Conservation (phyloP, 1,140 invertebrate genomes). For the Lethocerus indicus region DNA sequence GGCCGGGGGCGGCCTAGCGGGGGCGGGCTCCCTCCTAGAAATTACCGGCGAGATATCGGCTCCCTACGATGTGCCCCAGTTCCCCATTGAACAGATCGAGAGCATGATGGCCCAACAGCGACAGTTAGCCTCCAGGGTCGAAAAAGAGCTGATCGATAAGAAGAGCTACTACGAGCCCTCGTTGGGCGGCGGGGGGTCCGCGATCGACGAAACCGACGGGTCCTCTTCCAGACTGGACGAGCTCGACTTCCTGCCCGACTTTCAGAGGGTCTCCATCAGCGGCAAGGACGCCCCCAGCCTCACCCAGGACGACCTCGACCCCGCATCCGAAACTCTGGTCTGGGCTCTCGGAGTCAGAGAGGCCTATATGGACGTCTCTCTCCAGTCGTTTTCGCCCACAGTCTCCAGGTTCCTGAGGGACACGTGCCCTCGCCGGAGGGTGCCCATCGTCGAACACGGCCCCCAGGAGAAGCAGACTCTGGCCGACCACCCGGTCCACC, state of each 20-base stretch:
- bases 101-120: conserved; percentile 78
- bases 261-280: conserved; percentile 74
- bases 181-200: conserved; percentile 27
- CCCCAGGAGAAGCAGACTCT: background rate
- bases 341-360: conserved; percentile 73
- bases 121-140: conserved; percentile 54
- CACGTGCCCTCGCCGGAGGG: too few relatives aligned
- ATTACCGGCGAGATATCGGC: conserved; percentile 4
- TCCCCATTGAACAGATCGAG: conserved; percentile 91
- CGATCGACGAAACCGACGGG: conserved; percentile 23
- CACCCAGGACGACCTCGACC: conserved; percentile 74
- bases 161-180: conserved; percentile 42
- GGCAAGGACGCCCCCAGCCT: conserved; percentile 75
- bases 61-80: conserved; percentile 83
- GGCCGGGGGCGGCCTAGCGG: too few relatives aligned
- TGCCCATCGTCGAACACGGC: background rate
- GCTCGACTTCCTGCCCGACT: conserved; percentile 30
- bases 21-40: too few relatives aligned
- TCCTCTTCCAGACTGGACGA: conserved; percentile 15
- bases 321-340: conserved; percentile 69
- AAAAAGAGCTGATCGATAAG: conserved; percentile 31
- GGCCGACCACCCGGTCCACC: background rate
- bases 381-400: conserved; percentile 71
- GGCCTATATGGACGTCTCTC: conserved; percentile 76
- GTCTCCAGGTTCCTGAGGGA: conserved; percentile 63